Base-by-base conservation (phyloP, 2,797 vertebrate species). In the Notoglanidium macrostoma region DNA sequence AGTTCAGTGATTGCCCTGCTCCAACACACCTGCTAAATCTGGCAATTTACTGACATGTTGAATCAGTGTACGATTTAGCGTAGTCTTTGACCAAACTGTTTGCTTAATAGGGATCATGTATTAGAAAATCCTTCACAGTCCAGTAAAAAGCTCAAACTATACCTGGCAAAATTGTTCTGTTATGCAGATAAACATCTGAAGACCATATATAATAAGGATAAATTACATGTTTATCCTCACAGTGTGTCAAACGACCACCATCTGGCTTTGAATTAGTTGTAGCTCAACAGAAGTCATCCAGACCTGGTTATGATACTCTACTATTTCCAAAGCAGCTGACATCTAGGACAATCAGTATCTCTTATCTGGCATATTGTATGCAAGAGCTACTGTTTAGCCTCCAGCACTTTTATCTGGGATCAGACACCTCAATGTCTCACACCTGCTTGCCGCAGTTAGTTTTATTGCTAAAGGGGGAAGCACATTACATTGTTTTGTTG, bases 401-500 rank as follows among this genome's bases (percentile, higher is more conserved):
- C 21, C 29, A 72, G 49, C 35, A 1, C 6, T 26, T n/a, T 44
- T 14, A 44, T 61, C 12, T 73, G n/a, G 51, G 15, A 70, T 40
- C 10, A 84, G 15, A 74, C 54, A 61, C 21, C 8, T 29, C 92
- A 89, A 92, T 92, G 91, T 89, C 78, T 91, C 89, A 88, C 93
- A 95, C 93, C 93, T 94, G 93, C 91, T 94, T 89, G 26, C 15
- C 67, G 61, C 44, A 79, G 77, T 49, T 4, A 63, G 23, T 84
- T 82, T 85, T 86, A 68, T 82, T 74, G 49, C 68, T 67, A 65
- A 44, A 26, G 29, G 17, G 17, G 2, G 0, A 51, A 61, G 35
- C 6, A 15, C 2, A 61, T 44, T 23, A 26, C 17, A 40, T 40
- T 59, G 32, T 40, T 79, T 79, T 5, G n/a, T 17, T 17, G 26